Evolutionary conservation across 2,797 vertebrate species (phyloP), one percentile per base, ranked within the genome.

Genomic region (Poecilia gillii): DNA sequence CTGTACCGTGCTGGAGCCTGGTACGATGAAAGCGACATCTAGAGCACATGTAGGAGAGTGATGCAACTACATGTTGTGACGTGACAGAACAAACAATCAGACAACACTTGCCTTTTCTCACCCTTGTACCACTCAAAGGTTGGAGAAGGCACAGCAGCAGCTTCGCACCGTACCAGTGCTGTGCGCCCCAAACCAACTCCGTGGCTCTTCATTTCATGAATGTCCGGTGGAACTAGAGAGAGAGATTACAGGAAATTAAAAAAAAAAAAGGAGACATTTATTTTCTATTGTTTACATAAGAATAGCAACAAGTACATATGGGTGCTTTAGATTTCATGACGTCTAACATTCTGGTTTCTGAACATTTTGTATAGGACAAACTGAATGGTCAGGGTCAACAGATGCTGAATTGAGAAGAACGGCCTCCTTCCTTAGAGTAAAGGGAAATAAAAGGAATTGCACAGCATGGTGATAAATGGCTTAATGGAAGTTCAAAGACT

Each of bases 121-220:
- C 98, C 98, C 95, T 94, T 99, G 96, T 96, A 99, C 99, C 99
- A 99, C 94, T 98, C 98, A 53, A 99, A 99, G 64, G 91, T 80
- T 0, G 99, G 98, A 88, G 95, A 91, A 47, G 99, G 99, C 77
- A 99, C 97, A 83, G 98, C 98, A 62, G 97, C 97, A 73, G 97
- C 97, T 94, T 99, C 99, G 0, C 99, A 99, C 85, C 98, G 95
- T 85, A 99, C 96, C 92, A 98, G 88, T 80, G 97, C 98, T 6
- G 95, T 96, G 90, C 97, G 97, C 84, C 98, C 98, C 23, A 97
- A 95, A 80, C 96, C 87, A 76, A 98, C 96, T 28, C 96, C 96
- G 36, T 97, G 94, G 83, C 96, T 97, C 94, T 98, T 99, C 93
- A 98, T 98, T 96, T 99, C 99, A 91, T 98, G 97, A 95, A 99